These are phyloP conservation scores for Parotocinclus haroldoi DNA, from an alignment of 2,797 vertebrate species.

Conservation along the genomic window DNA sequence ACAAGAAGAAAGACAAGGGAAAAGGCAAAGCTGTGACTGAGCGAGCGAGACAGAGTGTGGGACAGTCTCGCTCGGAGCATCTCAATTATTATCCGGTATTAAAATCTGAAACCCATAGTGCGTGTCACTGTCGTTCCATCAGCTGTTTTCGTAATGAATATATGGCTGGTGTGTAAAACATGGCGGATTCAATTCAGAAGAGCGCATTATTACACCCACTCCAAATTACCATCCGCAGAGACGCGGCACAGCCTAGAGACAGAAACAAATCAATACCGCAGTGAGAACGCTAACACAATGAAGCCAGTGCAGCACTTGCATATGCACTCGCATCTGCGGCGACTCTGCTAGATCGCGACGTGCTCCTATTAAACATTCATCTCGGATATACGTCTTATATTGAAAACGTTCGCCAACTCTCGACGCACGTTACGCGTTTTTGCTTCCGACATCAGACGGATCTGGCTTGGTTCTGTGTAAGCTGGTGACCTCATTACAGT, in stretches of 20 bases:
- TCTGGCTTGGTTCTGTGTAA: too few relatives aligned
- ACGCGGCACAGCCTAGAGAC: constrained; percentile 22
- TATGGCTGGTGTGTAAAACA: constrained; percentile 30
- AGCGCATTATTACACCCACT: constrained; percentile 38
- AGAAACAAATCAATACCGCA: constrained; percentile 27
- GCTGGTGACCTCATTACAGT: too few relatives aligned
- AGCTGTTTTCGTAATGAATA: constrained; percentile 34
- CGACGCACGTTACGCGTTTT: background rate
- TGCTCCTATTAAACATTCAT: background rate
- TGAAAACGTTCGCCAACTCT: background rate
- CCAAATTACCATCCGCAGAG: constrained; percentile 33
- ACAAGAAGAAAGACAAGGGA: constrained; percentile 20
- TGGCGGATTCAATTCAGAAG: constrained; percentile 31
- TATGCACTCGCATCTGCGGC: constrained; percentile 42
- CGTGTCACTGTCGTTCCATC: constrained; percentile 9
- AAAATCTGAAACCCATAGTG: constrained; percentile 21
- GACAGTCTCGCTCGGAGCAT: constrained; percentile 61
- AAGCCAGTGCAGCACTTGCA: constrained; percentile 8
- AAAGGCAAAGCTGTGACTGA: constrained; percentile 31
- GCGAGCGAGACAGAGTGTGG: constrained; percentile 17
- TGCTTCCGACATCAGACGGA: too few relatives aligned
- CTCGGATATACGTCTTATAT: constrained; percentile 13
- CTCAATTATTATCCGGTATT: constrained; percentile 47
- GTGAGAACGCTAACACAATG: constrained; percentile 30
- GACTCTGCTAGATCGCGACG: constrained; percentile 39